These are phyloP conservation scores for Drosophila lacertosa DNA, from an alignment of 1,140 invertebrate species.

Conservation along the genomic window DNA sequence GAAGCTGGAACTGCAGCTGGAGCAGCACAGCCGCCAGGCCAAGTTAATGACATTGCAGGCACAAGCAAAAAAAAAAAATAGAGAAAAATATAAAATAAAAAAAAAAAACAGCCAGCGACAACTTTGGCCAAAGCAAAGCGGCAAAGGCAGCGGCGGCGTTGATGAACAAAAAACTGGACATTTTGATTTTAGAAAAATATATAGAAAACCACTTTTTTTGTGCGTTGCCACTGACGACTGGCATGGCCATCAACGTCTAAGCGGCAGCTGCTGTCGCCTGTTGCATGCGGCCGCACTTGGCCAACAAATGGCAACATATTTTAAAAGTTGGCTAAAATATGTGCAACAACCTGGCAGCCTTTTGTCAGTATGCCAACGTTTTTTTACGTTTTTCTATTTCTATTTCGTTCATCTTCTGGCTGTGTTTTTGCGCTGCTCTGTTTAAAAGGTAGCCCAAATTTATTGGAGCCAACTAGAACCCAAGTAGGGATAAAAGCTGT, in stretches of 20 bases:
- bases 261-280: constrained; percentile 52
- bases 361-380: constrained; percentile 23
- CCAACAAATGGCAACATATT: constrained; percentile 52
- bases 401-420: neutral
- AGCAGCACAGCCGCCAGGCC: constrained; percentile 51
- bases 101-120: constrained; percentile 50
- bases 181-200: constrained; percentile 83
- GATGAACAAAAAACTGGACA: constrained; percentile 80
- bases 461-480: constrained; percentile 41
- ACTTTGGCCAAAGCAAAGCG: constrained; percentile 66
- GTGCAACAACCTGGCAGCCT: constrained; percentile 49
- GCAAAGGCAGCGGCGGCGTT: constrained; percentile 58
- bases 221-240: constrained; percentile 49
- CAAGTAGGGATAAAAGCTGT: constrained; percentile 9
- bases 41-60: constrained; percentile 78
- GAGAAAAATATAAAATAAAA: constrained; percentile 40
- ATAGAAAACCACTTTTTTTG: constrained; percentile 81
- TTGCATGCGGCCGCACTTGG: constrained; percentile 42
- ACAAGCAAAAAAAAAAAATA: constrained; percentile 48
- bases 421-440: constrained; percentile 5
- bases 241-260: constrained; percentile 60
- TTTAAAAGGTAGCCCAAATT: constrained; percentile 54
- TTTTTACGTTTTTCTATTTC: constrained; percentile 36
- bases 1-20: constrained; percentile 27
- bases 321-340: constrained; percentile 71